Base-by-base conservation (phyloP, 2,113 vertebrate species). In the Carassius carassius region DNA sequence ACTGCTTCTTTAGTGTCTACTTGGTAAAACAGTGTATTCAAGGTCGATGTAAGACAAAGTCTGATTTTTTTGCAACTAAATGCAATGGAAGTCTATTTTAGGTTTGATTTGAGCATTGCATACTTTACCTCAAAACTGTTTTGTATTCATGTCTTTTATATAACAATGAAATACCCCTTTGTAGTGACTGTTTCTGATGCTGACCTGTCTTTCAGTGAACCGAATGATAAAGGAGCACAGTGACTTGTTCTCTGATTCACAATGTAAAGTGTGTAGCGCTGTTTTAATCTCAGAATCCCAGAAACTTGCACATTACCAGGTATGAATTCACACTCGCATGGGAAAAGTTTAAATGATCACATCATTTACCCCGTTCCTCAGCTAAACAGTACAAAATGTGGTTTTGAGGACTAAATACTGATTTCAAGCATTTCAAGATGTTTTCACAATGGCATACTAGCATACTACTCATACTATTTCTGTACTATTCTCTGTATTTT, bases 251-350 rank as follows among this genome's bases (percentile, higher is more conserved):
- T 98, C 97, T 5, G 96, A 96, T 87, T 94, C 95, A 19, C 96
- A 97, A 88, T 99, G 98, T 92, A 98, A 97, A 94, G 95, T 99
- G 87, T 99, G 98, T 93, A 98, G 95, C 32, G 98, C 98, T 79
- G 93, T 96, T 90, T 96, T 99, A 70, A 98, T 97, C 91, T 99
- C 98, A 0, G 96, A 98, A 89, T 99, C 98, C 58, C 98, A 99
- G 94, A 96, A 98, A 89, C 95, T 99, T 90, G 97, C 97, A 75
- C 98, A 99, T 91, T 99, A 99, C 90, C 97, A 98, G 97, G 98
- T 99, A 93, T 88, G 94, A 88, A 35, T 14, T n/a, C 8, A 32
- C 35, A 25, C 44, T 16, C 58, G 10, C 51, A 32, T 19, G n/a
- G 82, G 9, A 21, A 14, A n/a, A 5, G 19, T 47, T 67, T 25